Base-by-base conservation (phyloP, 1,140 invertebrate species). In the Euborellia annulipes region DNA sequence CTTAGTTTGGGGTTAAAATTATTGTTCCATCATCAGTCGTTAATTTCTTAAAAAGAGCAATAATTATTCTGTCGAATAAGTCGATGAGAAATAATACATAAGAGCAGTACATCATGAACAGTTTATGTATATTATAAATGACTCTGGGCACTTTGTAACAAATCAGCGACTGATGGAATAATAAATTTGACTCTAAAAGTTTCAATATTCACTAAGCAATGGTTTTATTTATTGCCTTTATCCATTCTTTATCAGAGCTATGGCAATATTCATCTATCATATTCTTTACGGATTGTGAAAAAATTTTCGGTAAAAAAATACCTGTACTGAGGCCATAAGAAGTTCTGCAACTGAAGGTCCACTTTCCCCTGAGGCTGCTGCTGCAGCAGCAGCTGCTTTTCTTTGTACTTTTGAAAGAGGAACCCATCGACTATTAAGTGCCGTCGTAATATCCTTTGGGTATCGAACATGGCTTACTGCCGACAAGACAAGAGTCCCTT, bases 401-500 rank as follows among this genome's bases (percentile, higher is more conserved):
- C 17, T 75, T 69, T 3, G 67, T 1, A 90, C 64, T 63, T 91
- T 90, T 39, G 75, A 75, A 2, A 92, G 67, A 0, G 88, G 81
- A 39, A 89, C 62, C 88, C 92, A 97, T 51, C 86, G 77, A 1
- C 87, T 85, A 58, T 91, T 90, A 13, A 93, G 68, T 8, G 85
- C 78, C 6, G 83, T 85, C 4, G 23, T 27, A 1, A 89, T 74
- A 21, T 75, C 65, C 65, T 94, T 95, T 11, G 80, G 78, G 36
- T 84, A 85, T 57, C 79, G 78, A 0, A 93, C 73, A 46, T 81
- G 75, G 60, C 85, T 86, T 17, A 95, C 77, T 21, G 85, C 85
- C 32, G 83, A 84, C 40, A 96, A 68, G 0, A 95, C 85, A n/a
- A 92, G 71, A 2, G 86, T 92, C 17, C 91, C 90, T 58, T 89